These are phyloP conservation scores for Puma concolor DNA, from an alignment of 2,113 vertebrate species.

Conservation along the genomic window DNA sequence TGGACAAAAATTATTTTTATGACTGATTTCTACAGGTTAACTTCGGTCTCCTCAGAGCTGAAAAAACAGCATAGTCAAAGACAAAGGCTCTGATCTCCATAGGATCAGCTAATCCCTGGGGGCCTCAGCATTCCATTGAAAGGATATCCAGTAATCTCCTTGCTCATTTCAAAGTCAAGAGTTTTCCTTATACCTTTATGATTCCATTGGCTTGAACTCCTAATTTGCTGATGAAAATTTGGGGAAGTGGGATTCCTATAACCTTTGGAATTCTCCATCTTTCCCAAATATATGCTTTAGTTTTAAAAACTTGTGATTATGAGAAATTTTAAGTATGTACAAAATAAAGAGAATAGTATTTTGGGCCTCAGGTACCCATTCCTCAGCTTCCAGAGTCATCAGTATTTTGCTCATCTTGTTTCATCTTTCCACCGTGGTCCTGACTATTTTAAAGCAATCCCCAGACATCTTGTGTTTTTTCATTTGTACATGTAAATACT, in stretches of 20 bases:
- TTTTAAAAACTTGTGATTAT: neutral
- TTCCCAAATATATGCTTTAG: neutral
- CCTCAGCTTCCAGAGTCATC: neutral
- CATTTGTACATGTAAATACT: neutral
- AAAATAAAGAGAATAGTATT: neutral
- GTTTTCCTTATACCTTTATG: neutral
- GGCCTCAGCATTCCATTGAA: neutral
- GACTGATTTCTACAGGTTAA: neutral
- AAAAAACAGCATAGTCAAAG: neutral
- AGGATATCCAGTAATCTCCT: neutral
- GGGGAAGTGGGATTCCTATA: neutral
- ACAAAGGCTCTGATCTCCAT: neutral
- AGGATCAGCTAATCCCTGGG: neutral
- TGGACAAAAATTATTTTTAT: neutral
- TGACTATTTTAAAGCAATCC: neutral
- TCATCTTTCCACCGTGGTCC: neutral
- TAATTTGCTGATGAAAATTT: slow-evolving; percentile 5
- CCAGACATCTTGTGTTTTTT: neutral
- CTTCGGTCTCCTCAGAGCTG: neutral
- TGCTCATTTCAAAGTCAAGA: neutral
- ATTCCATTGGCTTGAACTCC: neutral
- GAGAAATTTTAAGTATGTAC: neutral
- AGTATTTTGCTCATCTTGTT: neutral
- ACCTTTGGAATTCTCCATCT: neutral
- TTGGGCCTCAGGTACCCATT: neutral